Percentiles rank a stretch among this genome's conserved stretches.
Conservation (phyloP, 2,797 vertebrate species). For the Sebastes minor region DNA sequence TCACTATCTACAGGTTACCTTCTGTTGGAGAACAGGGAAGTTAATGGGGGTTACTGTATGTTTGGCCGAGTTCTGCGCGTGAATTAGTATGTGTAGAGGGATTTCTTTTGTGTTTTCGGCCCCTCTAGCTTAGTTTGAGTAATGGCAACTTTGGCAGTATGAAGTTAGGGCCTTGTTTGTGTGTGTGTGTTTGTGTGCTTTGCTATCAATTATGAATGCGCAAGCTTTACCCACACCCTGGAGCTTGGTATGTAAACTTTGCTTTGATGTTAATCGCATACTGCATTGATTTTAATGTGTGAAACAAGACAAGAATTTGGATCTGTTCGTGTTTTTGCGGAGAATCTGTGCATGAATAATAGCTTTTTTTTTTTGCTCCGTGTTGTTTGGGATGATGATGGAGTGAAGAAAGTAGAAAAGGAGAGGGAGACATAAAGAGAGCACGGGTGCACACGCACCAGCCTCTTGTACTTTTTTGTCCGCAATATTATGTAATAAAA, state of each 20-base stretch:
- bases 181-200: neutral
- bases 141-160: slow-evolving; percentile 19
- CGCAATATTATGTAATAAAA: slow-evolving; percentile 71
- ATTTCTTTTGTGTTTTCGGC: slow-evolving; percentile 18
- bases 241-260: slow-evolving; percentile 44
- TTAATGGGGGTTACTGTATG: neutral
- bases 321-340: slow-evolving; percentile 13
- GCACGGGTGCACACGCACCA: slow-evolving; percentile 34
- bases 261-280: slow-evolving; percentile 62
- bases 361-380: neutral
- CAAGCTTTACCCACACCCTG: slow-evolving; percentile 39
- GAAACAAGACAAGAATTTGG: slow-evolving; percentile 35
- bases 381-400: slow-evolving; percentile 12
- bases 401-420: slow-evolving; percentile 1
- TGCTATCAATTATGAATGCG: slow-evolving; percentile 42
- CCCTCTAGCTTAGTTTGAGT: slow-evolving; percentile 27
- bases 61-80: neutral
- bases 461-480: slow-evolving; percentile 60
- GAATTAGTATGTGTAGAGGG: neutral
- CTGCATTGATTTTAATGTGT: slow-evolving; percentile 46
- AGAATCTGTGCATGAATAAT: slow-evolving; percentile 29
- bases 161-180: slow-evolving; percentile 5
- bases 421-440: slow-evolving; percentile 32
- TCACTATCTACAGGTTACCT: neutral
- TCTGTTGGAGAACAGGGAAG: neutral